These are phyloP conservation scores for Candidula unifasciata DNA, from an alignment of 2,888 invertebrate species.

Conservation along the genomic window DNA sequence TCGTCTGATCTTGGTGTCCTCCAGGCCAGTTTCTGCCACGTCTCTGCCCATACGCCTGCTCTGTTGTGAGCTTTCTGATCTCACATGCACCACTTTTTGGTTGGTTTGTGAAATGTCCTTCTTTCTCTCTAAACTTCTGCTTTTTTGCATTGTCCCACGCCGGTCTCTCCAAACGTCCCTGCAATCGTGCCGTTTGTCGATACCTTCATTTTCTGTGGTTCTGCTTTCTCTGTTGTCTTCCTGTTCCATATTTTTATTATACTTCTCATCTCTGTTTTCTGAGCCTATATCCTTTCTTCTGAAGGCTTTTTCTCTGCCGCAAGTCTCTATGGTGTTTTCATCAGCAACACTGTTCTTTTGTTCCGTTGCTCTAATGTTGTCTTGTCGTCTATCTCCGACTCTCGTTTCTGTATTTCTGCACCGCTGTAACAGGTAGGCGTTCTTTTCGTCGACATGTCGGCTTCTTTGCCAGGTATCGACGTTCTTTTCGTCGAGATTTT, in stretches of 20 bases:
- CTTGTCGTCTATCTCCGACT: not conserved
- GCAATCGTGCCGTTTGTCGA: not conserved
- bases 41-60: not conserved
- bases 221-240: not conserved
- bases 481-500: not conserved
- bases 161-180: not conserved
- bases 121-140: not conserved
- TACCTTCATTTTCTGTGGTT: not conserved
- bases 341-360: not conserved
- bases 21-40: not conserved
- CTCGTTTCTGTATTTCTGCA: not conserved
- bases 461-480: not conserved
- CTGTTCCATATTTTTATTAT: not conserved
- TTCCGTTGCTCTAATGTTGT: not conserved
- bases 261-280: not conserved
- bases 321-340: not conserved
- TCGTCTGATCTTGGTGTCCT: not conserved
- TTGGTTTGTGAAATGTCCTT: not conserved
- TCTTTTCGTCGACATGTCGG: not conserved
- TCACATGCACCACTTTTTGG: not conserved
- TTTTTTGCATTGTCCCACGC: not conserved
- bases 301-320: not conserved
- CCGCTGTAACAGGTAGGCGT: not conserved
- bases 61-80: not conserved
- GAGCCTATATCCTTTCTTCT: not conserved